These are phyloP conservation scores for Macrotis lagotis DNA, from an alignment of 2,113 vertebrate genomes.

Conservation along the genomic window DNA sequence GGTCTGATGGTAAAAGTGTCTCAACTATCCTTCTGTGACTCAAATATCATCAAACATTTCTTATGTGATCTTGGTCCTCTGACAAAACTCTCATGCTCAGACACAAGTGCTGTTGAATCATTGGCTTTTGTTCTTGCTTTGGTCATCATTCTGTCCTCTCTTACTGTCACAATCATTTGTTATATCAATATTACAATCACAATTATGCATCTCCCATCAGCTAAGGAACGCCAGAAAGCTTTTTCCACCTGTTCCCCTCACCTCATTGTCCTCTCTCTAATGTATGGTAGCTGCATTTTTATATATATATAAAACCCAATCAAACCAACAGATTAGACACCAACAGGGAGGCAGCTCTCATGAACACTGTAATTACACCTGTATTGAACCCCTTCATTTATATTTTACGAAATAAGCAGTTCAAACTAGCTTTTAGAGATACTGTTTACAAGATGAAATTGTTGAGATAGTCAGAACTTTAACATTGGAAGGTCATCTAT, in stretches of 20 bases:
- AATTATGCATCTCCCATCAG: neutral
- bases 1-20: neutral
- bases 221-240: conserved; percentile 8
- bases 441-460: neutral
- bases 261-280: conserved; percentile 44
- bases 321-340: neutral
- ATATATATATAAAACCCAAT: conserved; percentile 21
- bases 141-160: neutral
- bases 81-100: conserved; percentile 39
- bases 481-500: neutral
- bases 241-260: conserved; percentile 46
- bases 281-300: conserved; percentile 15
- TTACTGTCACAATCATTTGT: neutral
- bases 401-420: conserved; percentile 46
- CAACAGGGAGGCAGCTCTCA: conserved; percentile 50
- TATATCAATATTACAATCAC: conserved; percentile 30
- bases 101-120: conserved; percentile 1
- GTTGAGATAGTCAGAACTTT: neutral
- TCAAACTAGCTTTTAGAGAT: conserved; percentile 8
- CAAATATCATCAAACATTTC: conserved; percentile 41
- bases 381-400: conserved; percentile 47
- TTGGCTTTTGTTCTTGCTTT: neutral
- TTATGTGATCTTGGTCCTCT: conserved; percentile 44
- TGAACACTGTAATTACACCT: neutral
- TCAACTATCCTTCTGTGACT: conserved; percentile 19